Evolutionary conservation across 2,888 invertebrate species (phyloP).

Genomic region (Diarsia dahlii): DNA sequence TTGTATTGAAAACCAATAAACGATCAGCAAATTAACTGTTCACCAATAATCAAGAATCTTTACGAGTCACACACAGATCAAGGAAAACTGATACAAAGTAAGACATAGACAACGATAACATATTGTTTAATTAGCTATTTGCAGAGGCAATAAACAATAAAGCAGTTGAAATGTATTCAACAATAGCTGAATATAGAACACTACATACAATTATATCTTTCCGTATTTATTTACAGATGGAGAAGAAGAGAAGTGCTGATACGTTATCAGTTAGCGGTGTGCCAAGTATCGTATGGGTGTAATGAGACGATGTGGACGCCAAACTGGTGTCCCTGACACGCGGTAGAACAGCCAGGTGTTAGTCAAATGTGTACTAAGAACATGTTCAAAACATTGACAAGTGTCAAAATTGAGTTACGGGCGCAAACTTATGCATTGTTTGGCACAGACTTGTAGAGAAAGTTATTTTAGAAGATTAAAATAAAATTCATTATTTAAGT

Average conservation of each 20-base stretch:
- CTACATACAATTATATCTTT: conserved; percentile 43
- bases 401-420: conserved; percentile 26
- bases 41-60: conserved; percentile 28
- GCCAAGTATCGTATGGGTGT: conserved; percentile 71
- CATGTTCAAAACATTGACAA: conserved; percentile 40
- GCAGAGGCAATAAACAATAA: conserved; percentile 24
- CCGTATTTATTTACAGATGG: conserved; percentile 58
- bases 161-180: conserved; percentile 33
- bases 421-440: conserved; percentile 5
- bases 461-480: neutral
- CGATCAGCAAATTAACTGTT: conserved; percentile 19
- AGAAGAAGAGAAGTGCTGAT: conserved; percentile 38
- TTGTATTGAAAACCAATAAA: conserved; percentile 34
- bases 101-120: conserved; percentile 23
- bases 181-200: conserved; percentile 30
- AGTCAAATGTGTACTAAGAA: conserved; percentile 38
- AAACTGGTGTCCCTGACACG: conserved; percentile 79
- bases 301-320: conserved; percentile 69
- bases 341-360: conserved; percentile 65
- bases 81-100: conserved; percentile 26
- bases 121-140: conserved; percentile 33
- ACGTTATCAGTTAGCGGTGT: conserved; percentile 62
- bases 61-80: conserved; percentile 49
- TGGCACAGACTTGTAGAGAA: conserved; percentile 12
- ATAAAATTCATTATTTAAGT: neutral